phyloP scores from a whole-genome alignment of 2,797 vertebrate species.

The Cirrhinus molitorella region DNA sequence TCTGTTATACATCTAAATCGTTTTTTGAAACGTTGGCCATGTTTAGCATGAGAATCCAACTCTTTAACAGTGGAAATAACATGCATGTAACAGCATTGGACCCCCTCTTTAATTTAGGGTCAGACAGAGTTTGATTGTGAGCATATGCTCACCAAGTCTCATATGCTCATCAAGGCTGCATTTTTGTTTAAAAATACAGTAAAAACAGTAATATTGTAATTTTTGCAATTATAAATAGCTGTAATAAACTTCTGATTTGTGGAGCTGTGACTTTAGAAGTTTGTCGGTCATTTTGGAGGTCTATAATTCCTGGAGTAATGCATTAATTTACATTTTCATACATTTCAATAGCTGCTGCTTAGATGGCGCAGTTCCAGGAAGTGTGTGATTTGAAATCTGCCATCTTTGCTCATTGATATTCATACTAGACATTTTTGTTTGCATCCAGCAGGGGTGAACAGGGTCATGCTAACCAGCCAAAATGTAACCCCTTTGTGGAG shows the following conservation, averaged over 20 bases:
- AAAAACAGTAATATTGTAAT: too few relatives aligned
- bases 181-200: too few relatives aligned
- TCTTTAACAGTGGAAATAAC: too few relatives aligned
- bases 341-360: neutral
- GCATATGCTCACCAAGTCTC: too few relatives aligned
- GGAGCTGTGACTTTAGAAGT: conserved; percentile 1
- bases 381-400: neutral
- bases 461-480: neutral
- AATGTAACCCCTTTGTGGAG: neutral
- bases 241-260: conserved; percentile 33
- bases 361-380: neutral
- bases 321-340: neutral
- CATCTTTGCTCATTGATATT: neutral
- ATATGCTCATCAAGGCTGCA: too few relatives aligned
- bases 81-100: too few relatives aligned
- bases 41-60: too few relatives aligned
- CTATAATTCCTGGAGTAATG: neutral
- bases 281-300: conserved; percentile 7
- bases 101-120: too few relatives aligned
- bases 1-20: too few relatives aligned
- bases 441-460: neutral
- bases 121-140: too few relatives aligned
- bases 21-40: too few relatives aligned
- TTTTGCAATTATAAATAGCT: too few relatives aligned
- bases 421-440: neutral